These are phyloP conservation scores for Tuta absoluta DNA, from an alignment of 2,888 invertebrate genomes.

Conservation along the genomic window DNA sequence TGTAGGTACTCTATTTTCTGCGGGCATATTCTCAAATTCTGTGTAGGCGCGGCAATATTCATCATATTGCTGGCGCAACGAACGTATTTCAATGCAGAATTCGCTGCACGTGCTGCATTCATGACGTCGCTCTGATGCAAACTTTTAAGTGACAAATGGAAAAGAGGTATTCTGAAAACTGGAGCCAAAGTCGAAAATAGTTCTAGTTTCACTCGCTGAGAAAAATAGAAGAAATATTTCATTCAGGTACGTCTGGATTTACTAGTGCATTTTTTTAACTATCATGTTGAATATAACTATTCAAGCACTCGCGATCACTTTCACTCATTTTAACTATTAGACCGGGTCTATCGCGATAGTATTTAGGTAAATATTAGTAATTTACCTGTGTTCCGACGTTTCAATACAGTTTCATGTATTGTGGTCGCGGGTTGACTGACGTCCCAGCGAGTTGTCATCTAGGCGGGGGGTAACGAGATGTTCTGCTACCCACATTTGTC, in stretches of 20 bases:
- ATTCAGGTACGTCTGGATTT: neutral
- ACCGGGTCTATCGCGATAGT: no score
- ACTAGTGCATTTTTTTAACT: neutral
- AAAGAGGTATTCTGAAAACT: conserved; percentile 2
- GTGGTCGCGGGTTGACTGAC: no score
- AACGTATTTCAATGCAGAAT: conserved; percentile 4
- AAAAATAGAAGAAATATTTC: neutral
- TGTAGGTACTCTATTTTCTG: neutral
- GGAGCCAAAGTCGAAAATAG: conserved; percentile 6
- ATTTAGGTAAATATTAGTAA: no score
- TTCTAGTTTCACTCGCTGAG: neutral
- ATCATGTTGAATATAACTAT: no score
- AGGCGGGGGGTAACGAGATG: no score
- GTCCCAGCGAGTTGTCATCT: no score
- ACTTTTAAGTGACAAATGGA: conserved; percentile 10
- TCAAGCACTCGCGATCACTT: no score
- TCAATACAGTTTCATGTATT: no score
- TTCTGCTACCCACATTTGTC: no score
- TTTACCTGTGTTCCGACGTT: no score
- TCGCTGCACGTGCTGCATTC: conserved; percentile 4
- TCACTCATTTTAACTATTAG: no score
- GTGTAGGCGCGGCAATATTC: conserved; percentile 2
- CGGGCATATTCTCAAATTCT: neutral
- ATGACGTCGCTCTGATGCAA: conserved; percentile 8
- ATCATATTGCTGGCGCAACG: conserved; percentile 1